Base-by-base conservation (phyloP, 1,140 invertebrate genomes). In the Papilio machaon region DNA sequence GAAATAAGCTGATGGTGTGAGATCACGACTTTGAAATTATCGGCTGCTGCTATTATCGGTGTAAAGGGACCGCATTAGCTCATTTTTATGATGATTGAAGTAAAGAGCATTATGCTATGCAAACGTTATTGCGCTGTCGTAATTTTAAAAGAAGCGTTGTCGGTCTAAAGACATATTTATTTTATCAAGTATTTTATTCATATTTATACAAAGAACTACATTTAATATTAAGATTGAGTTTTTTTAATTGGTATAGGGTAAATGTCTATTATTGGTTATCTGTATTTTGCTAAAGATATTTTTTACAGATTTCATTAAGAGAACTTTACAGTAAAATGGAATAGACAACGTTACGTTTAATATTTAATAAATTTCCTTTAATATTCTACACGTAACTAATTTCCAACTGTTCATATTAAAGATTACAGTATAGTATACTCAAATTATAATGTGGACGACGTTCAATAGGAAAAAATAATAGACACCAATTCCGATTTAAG, bases 11-110 rank as follows among this genome's bases (percentile, higher is more conserved):
- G 90, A 92, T 92, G 89, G 85, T 90, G 91, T 90, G 86, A 92
- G 90, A 93, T 91, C 91, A 93, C 91, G 91, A 92, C 88, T 91
- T 88, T 84, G 84, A 90, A 92, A 91, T 91, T 91, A 91, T 92
- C 88, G 87, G 86, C 83, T 85, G 85, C 89, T 89, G 86, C 86
- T 83, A 90, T 91, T 89, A 89, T 84, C 88, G 86, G 85, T 83
- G 85, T 88, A 89, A 86, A 91, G 91, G 87, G 87, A 85, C 82
- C 85, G 79, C 84, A 85, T 84, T 85, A 86, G 81, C 82, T 86
- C 83, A 86, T 79, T 85, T 87, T 84, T 84, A 83, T 82, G 76
- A 81, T 83, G 80, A 81, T 85, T 81, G 82, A 84, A 86, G 85
- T 83, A 81, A 79, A 84, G 73, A 64, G 73, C 80, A 75, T 47